Conservation (phyloP, 2,888 invertebrate species). For the Drosophila recens region DNA sequence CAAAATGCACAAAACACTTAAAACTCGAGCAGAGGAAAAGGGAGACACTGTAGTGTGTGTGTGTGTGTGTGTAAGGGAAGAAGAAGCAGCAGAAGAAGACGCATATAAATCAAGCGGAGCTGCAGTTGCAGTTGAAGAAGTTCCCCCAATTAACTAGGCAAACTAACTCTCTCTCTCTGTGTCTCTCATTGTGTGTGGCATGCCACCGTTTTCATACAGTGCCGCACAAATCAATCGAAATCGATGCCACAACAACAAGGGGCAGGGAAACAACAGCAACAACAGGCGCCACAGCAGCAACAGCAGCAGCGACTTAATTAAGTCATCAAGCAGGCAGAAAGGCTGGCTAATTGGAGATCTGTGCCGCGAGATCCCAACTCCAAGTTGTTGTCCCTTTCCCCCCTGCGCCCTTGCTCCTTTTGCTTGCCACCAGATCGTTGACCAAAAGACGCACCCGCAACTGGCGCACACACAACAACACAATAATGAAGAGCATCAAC, state of each 20-base stretch:
- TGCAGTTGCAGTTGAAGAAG: conserved; percentile 25
- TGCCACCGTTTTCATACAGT: conserved; percentile 35
- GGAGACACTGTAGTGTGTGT: conserved; percentile 3
- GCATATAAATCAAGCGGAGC: conserved; percentile 48
- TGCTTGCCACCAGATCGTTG: conserved; percentile 57
- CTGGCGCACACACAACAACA: conserved; percentile 65
- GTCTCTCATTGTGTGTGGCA: conserved; percentile 14
- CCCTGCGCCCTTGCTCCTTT: no score
- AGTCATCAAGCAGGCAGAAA: conserved; percentile 85
- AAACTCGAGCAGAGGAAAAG: conserved; percentile 15
- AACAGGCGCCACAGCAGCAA: conserved; percentile 82
- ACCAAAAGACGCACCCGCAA: conserved; percentile 78
- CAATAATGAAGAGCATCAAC: conserved; percentile 51
- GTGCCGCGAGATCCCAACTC: conserved; percentile 80
- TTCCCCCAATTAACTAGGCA: conserved; percentile 61
- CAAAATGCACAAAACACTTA: conserved; percentile 75
- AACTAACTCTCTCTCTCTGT: conserved; percentile 3
- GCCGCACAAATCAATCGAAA: conserved; percentile 57
- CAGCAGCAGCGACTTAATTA: conserved; percentile 84
- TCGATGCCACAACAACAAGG: conserved; percentile 50
- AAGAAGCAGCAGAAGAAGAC: not conserved
- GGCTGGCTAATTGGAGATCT: conserved; percentile 86
- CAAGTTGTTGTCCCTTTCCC: conserved; percentile 26
- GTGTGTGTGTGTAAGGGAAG: not conserved
- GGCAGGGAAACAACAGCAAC: conserved; percentile 31